Evolutionary conservation across 2,888 invertebrate genomes (phyloP), one percentile per base, ranked within the genome.

Genomic region (Drosophila mayaguana): DNA sequence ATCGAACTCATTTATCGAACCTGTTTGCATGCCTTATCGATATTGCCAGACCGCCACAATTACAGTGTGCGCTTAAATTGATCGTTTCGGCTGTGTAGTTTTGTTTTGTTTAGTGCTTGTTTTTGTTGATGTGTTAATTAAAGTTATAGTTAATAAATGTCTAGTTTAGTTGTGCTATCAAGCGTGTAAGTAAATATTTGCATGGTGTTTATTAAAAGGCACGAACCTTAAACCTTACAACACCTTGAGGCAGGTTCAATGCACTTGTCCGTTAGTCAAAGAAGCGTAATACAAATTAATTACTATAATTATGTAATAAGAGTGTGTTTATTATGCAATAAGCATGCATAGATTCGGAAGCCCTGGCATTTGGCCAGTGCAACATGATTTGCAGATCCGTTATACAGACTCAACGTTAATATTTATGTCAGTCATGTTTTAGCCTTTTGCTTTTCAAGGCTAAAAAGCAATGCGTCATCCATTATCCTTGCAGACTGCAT

Each of bases 221-320:
- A 16, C 32, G 50, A 51, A 9, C 72, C 64, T 60, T 56, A 42
- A 18, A 5, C 11, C 18, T 43, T 16, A 55, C 51, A 32, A 25
- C 45, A 59, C 76, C 78, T 77, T 69, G 78, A 34, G 32, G 63
- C 60, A 66, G 78, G 76, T 77, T 73, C 76, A 66, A 22, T 73
- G 64, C 62, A 54, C 56, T 68, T 57, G 55, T 9, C 70, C 62
- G 75, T 70, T 65, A 70, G 14, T 20, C 7, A 8, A 45, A 64
- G 8, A 53, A 16, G 14, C 50, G 14, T 9, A 16, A 25, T 40
- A 16, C 9, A n/a, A 40, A 28, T 36, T 20, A 46, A 28, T 42
- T 43, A 18, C 12, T 11, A 9, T 36, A 43, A 60, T 48, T 64
- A 42, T 22, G 8, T 8, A 8, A 25, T 25, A 16, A 32, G 34